phyloP scores from a whole-genome alignment of 2,797 vertebrate species.

The Acanthurus lineatus region DNA sequence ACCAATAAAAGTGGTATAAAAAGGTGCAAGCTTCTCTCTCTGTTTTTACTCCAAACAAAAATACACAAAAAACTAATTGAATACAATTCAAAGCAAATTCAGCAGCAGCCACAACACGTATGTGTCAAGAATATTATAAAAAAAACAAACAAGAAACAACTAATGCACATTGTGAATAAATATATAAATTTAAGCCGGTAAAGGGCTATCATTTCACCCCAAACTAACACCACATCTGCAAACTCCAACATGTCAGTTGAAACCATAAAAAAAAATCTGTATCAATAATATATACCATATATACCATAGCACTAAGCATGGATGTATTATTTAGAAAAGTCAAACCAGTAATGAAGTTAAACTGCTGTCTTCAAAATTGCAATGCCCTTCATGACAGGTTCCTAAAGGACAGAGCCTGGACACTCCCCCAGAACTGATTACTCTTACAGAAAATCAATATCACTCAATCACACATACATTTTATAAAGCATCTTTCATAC shows the following conservation, averaged over 20 bases:
- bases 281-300: neutral
- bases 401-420: no score
- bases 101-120: constrained; percentile 11
- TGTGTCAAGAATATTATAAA: neutral
- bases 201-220: neutral
- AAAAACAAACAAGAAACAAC: neutral
- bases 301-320: neutral
- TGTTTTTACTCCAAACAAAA: neutral
- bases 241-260: neutral
- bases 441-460: no score
- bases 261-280: neutral
- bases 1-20: constrained; percentile 17
- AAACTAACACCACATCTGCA: neutral
- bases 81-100: neutral
- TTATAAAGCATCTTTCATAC: no score
- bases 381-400: no score
- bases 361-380: no score
- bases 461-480: no score
- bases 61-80: neutral
- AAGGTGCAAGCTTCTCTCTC: neutral
- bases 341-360: neutral
- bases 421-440: no score
- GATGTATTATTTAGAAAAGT: neutral
- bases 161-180: no score
- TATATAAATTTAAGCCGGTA: no score